Conservation (phyloP, 2,888 invertebrate species). For the Ochropacha duplaris region DNA sequence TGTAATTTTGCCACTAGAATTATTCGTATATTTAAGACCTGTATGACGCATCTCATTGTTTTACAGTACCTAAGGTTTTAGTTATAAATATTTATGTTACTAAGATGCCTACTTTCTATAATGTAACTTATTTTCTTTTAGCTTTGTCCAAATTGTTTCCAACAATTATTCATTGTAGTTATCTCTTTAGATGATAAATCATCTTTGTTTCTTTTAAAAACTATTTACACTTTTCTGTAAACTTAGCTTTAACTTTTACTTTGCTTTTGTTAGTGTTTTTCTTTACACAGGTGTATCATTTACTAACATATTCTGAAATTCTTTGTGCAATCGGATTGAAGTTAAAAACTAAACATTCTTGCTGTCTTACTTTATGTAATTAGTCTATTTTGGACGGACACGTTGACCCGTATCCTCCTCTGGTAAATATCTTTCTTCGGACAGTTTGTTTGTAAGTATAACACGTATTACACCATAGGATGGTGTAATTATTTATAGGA, state of each 20-base stretch:
- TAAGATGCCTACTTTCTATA: neutral
- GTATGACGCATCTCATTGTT: neutral
- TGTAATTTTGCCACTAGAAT: slow-evolving; percentile 25
- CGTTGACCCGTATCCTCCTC: slow-evolving; percentile 39
- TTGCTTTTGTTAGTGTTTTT: neutral
- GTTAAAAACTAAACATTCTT: neutral
- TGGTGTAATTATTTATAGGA: slow-evolving; percentile 30
- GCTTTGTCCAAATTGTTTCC: neutral
- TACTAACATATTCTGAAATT: neutral
- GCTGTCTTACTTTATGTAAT: neutral
- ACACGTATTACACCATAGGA: neutral
- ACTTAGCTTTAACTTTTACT: neutral
- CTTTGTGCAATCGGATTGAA: neutral
- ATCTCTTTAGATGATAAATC: neutral
- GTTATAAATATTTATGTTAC: neutral
- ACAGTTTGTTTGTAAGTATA: slow-evolving; percentile 32
- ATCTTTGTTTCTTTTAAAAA: neutral
- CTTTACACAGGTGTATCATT: neutral
- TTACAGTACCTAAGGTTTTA: neutral
- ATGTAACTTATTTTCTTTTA: neutral
- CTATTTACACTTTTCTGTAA: neutral
- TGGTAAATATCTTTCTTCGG: slow-evolving; percentile 55
- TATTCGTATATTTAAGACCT: neutral
- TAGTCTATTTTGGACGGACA: slow-evolving; percentile 37
- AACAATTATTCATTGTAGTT: neutral